Conservation (phyloP, 2,797 vertebrate genomes). For the Heterohyrax brucei region DNA sequence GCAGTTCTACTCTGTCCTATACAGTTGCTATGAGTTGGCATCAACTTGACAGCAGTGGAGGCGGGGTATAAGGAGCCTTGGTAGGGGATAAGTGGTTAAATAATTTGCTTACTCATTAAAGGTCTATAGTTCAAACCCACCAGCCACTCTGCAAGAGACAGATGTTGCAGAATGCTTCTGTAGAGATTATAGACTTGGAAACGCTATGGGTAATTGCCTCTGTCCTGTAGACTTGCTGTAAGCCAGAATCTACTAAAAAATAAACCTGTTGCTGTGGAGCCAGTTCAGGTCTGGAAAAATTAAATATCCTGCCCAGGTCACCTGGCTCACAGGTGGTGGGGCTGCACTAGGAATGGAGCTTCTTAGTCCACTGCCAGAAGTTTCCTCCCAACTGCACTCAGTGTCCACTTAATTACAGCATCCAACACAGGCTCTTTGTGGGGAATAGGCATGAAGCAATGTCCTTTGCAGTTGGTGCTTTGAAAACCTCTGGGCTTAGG, state of each 20-base stretch:
- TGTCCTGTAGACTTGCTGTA: background rate
- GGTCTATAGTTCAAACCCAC: background rate
- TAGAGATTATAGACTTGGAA: background rate
- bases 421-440: background rate
- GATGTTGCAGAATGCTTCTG: background rate
- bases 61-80: background rate
- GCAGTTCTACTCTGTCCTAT: too few relatives aligned
- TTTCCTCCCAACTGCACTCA: background rate
- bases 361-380: background rate
- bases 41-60: too few relatives aligned
- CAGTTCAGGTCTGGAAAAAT: background rate
- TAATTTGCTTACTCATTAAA: background rate
- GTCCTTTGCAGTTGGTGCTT: background rate
- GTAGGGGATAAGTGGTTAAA: background rate
- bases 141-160: background rate
- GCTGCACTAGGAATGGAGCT: fast-evolving
- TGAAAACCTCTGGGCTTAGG: constrained; percentile 47
- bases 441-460: constrained; percentile 13
- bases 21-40: too few relatives aligned
- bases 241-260: background rate
- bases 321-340: background rate
- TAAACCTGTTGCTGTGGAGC: too few relatives aligned
- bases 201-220: background rate
- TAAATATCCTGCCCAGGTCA: background rate
- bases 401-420: background rate